These are phyloP conservation scores for Pachycephala philippinensis DNA, from an alignment of 2,113 vertebrate species.

Conservation along the genomic window DNA sequence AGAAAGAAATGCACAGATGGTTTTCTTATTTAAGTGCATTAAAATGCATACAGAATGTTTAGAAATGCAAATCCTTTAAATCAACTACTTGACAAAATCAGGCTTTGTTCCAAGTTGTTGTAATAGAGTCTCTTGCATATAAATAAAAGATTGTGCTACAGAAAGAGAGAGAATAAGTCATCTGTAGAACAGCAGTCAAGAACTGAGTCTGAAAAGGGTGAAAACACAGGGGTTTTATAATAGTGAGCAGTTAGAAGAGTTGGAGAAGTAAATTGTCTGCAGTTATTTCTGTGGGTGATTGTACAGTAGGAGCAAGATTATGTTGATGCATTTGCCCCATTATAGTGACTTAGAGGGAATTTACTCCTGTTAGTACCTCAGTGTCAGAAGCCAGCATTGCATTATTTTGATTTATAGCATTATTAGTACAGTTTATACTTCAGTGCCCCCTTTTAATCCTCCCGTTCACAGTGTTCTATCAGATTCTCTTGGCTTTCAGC, in stretches of 20 bases:
- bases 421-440: conserved; percentile 17
- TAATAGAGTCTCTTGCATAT: conserved; percentile 9
- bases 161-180: conserved; percentile 25
- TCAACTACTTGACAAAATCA: conserved; percentile 41
- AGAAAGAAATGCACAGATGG: conserved; percentile 33
- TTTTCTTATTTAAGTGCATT: conserved; percentile 55
- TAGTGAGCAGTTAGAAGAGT: background rate
- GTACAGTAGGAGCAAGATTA: conserved; percentile 16
- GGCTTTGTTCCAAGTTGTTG: conserved; percentile 43
- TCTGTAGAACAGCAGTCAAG: conserved; percentile 10
- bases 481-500: background rate
- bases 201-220: background rate
- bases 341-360: background rate
- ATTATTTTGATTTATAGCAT: conserved; percentile 37
- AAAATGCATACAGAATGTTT: conserved; percentile 57
- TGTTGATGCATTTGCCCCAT: conserved; percentile 10
- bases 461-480: background rate
- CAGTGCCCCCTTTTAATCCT: background rate
- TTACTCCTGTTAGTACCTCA: background rate
- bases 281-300: conserved; percentile 3
- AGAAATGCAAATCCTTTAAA: conserved; percentile 58
- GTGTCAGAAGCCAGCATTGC: background rate
- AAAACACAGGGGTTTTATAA: background rate
- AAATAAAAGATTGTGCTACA: conserved; percentile 19
- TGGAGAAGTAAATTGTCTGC: background rate